These are phyloP conservation scores for Drosophila baimaii DNA, from an alignment of 1,140 invertebrate species.

Conservation along the genomic window DNA sequence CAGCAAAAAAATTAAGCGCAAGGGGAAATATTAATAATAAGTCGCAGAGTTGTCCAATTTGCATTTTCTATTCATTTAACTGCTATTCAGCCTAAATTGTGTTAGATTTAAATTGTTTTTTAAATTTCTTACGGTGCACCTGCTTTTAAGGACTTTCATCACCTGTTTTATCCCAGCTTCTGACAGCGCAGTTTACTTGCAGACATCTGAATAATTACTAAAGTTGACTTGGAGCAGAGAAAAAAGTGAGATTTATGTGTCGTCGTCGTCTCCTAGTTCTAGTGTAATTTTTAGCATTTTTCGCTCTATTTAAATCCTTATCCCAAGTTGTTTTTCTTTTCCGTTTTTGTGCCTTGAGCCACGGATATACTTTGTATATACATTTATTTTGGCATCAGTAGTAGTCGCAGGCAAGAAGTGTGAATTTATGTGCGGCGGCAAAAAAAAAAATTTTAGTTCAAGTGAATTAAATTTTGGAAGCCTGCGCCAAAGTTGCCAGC, in stretches of 20 bases:
- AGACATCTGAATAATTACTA: conserved; percentile 77
- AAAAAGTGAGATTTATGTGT: conserved; percentile 67
- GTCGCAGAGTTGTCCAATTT: too few species aligned
- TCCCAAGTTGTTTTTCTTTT: not conserved
- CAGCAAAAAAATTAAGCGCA: not conserved
- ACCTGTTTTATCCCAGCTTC: conserved; percentile 32
- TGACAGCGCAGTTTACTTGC: conserved; percentile 12
- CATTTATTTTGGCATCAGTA: conserved; percentile 40
- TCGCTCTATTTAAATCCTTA: not conserved
- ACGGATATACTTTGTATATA: conserved; percentile 22
- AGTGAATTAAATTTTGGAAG: conserved; percentile 69
- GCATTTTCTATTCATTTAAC: not conserved
- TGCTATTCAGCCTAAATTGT: not conserved
- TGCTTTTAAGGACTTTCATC: conserved; percentile 51
- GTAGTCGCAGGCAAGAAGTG: conserved; percentile 25
- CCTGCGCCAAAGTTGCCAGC: conserved; percentile 17
- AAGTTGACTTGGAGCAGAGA: conserved; percentile 56
- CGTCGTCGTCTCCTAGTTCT: conserved; percentile 34
- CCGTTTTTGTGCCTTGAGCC: conserved; percentile 1
- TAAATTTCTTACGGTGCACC: not conserved
- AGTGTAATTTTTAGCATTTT: conserved; percentile 25
- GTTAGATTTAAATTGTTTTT: too few species aligned
- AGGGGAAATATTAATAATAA: not conserved
- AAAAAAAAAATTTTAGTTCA: conserved; percentile 52
- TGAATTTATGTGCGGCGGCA: conserved; percentile 51